Conservation (phyloP, 1,140 invertebrate genomes). For the Drosophila kohkoa region DNA sequence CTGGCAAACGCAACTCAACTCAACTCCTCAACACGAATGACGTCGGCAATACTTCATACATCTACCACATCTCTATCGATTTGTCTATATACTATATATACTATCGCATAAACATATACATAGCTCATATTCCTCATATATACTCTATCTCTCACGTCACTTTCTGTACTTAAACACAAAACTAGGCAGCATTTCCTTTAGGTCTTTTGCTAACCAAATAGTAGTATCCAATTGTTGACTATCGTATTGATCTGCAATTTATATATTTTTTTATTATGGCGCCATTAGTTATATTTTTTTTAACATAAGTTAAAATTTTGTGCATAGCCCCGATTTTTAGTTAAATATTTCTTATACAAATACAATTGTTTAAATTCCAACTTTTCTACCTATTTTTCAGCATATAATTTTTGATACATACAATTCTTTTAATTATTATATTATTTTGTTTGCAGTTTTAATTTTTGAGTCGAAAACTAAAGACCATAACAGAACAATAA, state of each 20-base stretch:
- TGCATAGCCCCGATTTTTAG: constrained; percentile 35
- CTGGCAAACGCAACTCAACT: constrained; percentile 50
- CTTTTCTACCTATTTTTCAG: constrained; percentile 84
- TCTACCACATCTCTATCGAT: constrained; percentile 46
- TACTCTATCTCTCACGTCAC: constrained; percentile 4
- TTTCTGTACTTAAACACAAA: constrained; percentile 5
- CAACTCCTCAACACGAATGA: constrained; percentile 75
- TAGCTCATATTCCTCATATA: constrained; percentile 11
- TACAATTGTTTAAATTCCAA: constrained; percentile 73
- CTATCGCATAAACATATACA: constrained; percentile 45
- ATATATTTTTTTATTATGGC: constrained; percentile 6
- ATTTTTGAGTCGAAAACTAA: constrained; percentile 50
- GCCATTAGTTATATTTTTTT: constrained; percentile 41
- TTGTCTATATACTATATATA: constrained; percentile 53
- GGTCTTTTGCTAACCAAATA: constrained; percentile 29
- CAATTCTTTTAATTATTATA: constrained; percentile 51
- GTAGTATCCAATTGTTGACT: constrained; percentile 8
- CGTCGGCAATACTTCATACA: constrained; percentile 71
- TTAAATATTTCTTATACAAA: constrained; percentile 58
- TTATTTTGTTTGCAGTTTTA: constrained; percentile 81
- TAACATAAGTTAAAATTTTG: constrained; percentile 46
- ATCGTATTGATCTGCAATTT: background rate
- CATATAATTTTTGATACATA: constrained; percentile 57
- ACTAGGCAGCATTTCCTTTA: constrained; percentile 47
- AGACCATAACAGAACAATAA: constrained; percentile 43